phyloP scores from a whole-genome alignment of 2,797 vertebrate genomes.

The Aythya fuligula region DNA sequence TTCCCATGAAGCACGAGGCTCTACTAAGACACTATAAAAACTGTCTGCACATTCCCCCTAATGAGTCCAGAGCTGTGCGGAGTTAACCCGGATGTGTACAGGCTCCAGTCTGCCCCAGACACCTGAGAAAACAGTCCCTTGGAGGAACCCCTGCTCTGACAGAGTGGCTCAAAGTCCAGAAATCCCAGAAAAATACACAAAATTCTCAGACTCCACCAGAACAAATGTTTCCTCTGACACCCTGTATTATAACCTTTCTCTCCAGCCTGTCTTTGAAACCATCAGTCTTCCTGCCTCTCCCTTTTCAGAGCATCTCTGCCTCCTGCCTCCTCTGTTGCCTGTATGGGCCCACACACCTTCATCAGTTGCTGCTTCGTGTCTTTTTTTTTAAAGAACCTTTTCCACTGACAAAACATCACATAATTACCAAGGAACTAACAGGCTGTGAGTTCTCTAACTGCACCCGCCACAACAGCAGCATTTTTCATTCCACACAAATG shows the following conservation, averaged over 20 bases:
- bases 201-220: not conserved
- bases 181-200: not conserved
- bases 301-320: not conserved
- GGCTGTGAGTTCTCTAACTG: not conserved
- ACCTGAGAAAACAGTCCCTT: not conserved
- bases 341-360: not conserved
- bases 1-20: rapidly evolving
- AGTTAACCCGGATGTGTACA: not conserved
- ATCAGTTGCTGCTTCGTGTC: rapidly evolving
- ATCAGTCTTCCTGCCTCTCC: not conserved
- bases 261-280: not conserved
- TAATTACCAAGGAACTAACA: not conserved
- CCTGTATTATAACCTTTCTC: not conserved
- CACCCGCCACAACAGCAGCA: not conserved
- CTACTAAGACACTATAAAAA: not conserved
- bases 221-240: not conserved
- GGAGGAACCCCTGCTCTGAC: not conserved
- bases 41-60: not conserved
- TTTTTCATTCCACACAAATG: not conserved
- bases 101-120: not conserved
- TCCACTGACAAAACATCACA: not conserved
- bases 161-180: not conserved
- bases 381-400: not conserved
- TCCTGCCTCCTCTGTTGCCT: not conserved
- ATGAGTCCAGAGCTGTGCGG: not conserved